Conservation (phyloP, 2,113 vertebrate genomes). For the Zosterops pallidus region DNA sequence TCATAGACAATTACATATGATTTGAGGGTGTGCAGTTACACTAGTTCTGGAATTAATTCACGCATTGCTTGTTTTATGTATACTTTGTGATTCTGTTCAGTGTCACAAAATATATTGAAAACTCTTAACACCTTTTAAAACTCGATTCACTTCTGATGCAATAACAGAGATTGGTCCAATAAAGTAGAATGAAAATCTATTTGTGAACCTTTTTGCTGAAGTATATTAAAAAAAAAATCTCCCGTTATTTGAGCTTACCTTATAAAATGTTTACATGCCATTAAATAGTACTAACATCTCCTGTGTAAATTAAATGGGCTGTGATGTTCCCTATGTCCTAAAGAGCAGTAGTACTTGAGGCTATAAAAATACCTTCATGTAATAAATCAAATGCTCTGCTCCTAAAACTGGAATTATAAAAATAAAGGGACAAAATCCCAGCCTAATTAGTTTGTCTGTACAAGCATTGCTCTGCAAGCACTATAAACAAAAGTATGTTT, state of each 20-base stretch:
- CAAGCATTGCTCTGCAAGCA: slow-evolving; percentile 34
- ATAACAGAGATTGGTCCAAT: slow-evolving; percentile 71
- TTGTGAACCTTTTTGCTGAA: slow-evolving; percentile 76
- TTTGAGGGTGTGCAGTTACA: slow-evolving; percentile 10
- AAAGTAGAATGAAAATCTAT: slow-evolving; percentile 75
- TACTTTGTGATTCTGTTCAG: slow-evolving; percentile 63
- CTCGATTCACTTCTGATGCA: slow-evolving; percentile 71
- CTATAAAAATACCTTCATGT: slow-evolving; percentile 72
- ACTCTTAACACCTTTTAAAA: slow-evolving; percentile 81
- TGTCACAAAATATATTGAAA: slow-evolving; percentile 77
- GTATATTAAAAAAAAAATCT: slow-evolving; percentile 76
- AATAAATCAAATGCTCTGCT: slow-evolving; percentile 73
- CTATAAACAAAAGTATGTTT: slow-evolving; percentile 35
- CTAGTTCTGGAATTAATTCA: slow-evolving; percentile 75
- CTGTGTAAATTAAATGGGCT: slow-evolving; percentile 77
- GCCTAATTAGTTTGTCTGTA: slow-evolving; percentile 57
- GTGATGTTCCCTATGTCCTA: slow-evolving; percentile 71
- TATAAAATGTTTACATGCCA: slow-evolving; percentile 82
- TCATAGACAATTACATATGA: slow-evolving; percentile 11
- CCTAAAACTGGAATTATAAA: slow-evolving; percentile 75
- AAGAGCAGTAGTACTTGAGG: slow-evolving; percentile 57
- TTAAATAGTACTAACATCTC: slow-evolving; percentile 79
- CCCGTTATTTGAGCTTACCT: slow-evolving; percentile 77
- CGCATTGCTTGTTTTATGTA: slow-evolving; percentile 59
- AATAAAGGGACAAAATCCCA: slow-evolving; percentile 60